These are phyloP conservation scores for Ditula angustiorana DNA, from an alignment of 2,888 invertebrate genomes.

Conservation along the genomic window DNA sequence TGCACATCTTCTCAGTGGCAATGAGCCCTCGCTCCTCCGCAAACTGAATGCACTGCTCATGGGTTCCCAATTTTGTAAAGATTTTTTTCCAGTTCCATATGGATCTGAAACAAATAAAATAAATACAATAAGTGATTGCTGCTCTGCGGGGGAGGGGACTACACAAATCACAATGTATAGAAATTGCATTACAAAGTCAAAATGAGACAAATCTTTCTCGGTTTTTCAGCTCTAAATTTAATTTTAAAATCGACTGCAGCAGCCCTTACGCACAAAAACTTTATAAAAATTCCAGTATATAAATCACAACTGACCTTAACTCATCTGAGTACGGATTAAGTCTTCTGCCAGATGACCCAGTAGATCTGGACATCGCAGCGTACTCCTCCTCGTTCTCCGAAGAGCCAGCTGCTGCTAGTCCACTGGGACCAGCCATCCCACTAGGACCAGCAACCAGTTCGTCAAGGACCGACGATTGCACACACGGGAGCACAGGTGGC, in stretches of 20 bases:
- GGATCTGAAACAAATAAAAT: not conserved
- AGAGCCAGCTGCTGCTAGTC: not conserved
- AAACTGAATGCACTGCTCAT: slow-evolving; percentile 7
- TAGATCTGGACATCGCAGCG: not conserved
- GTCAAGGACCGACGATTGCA: not conserved
- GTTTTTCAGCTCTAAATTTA: no score
- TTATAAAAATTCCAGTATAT: no score
- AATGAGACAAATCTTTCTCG: no score
- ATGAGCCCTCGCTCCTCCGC: not conserved
- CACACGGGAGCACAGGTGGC: not conserved
- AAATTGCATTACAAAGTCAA: no score
- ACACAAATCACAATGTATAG: not conserved
- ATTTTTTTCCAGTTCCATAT: not conserved
- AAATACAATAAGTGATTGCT: no score
- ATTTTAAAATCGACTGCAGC: no score
- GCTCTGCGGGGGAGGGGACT: not conserved
- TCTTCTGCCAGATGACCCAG: not conserved
- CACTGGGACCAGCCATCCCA: not conserved
- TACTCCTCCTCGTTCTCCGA: not conserved
- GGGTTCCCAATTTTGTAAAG: not conserved
- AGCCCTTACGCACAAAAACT: no score
- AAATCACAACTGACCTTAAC: not conserved
- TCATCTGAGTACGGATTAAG: not conserved
- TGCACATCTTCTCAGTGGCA: not conserved
- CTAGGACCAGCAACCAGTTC: slow-evolving; percentile 1